These are phyloP conservation scores for Rhabdophis nuchalis DNA, from an alignment of 2,797 vertebrate species.

Conservation along the genomic window DNA sequence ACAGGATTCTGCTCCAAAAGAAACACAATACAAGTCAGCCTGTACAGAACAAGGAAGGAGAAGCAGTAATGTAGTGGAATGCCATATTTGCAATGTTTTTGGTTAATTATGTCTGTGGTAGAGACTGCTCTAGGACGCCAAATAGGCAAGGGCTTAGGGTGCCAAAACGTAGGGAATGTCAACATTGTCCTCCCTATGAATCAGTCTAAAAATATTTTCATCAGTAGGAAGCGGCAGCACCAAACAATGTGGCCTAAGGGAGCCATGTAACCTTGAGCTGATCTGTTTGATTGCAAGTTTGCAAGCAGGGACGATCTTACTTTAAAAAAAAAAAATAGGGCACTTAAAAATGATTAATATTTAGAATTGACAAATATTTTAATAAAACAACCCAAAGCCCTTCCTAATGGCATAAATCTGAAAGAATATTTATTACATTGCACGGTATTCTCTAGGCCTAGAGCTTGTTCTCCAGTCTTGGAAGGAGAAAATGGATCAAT, in stretches of 20 bases:
- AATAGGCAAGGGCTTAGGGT: neutral
- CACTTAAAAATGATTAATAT: neutral
- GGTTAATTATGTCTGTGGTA: neutral
- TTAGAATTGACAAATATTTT: neutral
- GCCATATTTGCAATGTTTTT: neutral
- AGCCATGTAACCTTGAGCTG: neutral
- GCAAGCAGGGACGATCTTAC: neutral
- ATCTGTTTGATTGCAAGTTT: neutral
- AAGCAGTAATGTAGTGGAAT: neutral
- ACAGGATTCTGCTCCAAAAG: neutral
- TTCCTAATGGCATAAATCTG: neutral
- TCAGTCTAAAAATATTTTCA: neutral
- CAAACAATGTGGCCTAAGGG: neutral
- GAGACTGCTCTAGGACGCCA: neutral
- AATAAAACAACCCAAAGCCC: neutral
- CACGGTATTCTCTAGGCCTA: neutral
- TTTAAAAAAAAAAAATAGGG: neutral
- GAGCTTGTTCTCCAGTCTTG: neutral
- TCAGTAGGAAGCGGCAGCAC: neutral
- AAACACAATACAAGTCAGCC: neutral
- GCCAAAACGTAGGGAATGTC: neutral
- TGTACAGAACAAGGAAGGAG: neutral
- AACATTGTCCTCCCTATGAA: neutral
- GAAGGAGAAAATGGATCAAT: neutral
- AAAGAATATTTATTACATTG: neutral